A percentile compares a stretch with the other conserved stretches of the same genome.
phyloP scores from a whole-genome alignment of 2,113 vertebrate species.

The Sialia sialis region DNA sequence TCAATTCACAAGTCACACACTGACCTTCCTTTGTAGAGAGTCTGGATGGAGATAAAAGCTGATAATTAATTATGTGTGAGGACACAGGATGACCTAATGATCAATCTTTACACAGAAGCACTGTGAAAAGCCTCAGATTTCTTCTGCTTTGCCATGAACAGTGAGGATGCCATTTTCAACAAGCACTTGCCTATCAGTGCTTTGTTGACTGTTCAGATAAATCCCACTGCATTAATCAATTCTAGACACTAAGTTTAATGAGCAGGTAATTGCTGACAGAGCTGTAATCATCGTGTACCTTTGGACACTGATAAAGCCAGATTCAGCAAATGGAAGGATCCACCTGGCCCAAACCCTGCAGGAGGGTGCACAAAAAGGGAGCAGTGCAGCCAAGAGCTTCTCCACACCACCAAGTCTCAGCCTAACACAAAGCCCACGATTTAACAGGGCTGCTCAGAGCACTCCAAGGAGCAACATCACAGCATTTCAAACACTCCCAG shows the following conservation, averaged over 20 bases:
- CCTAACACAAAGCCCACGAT: neutral
- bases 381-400: neutral
- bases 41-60: neutral
- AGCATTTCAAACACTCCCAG: neutral
- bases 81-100: neutral
- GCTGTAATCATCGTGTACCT: neutral
- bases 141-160: neutral
- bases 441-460: neutral
- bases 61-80: neutral
- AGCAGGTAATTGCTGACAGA: neutral
- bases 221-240: neutral
- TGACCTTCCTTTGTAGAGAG: neutral
- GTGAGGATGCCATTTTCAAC: neutral
- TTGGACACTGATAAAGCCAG: neutral
- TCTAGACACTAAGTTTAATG: neutral
- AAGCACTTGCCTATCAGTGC: neutral
- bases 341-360: neutral
- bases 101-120: neutral
- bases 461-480: neutral
- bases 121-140: neutral
- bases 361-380: too few species aligned
- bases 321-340: neutral
- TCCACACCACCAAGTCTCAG: neutral
- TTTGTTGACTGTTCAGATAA: neutral
- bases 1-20: neutral